Conservation (phyloP, 2,113 vertebrate genomes). For the Zosterops lateralis region DNA sequence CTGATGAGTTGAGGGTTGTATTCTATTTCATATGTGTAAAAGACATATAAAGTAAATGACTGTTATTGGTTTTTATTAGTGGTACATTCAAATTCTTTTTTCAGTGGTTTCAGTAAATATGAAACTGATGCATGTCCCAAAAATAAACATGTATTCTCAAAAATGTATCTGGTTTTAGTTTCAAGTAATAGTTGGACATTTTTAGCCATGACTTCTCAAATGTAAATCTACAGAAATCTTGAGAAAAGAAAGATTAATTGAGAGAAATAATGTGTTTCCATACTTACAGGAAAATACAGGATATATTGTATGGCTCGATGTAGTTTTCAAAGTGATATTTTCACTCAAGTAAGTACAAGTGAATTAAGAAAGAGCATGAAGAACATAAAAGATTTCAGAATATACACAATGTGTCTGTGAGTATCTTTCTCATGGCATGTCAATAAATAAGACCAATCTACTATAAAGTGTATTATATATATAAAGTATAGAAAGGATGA, state of each 20-base stretch:
- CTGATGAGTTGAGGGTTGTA: neutral
- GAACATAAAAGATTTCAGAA: neutral
- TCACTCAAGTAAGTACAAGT: neutral
- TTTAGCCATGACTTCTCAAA: neutral
- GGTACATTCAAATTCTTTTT: neutral
- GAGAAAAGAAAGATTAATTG: neutral
- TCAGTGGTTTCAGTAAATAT: neutral
- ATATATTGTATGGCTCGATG: neutral
- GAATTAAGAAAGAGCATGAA: neutral
- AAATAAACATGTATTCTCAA: neutral
- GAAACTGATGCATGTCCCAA: neutral
- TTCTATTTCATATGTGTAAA: neutral
- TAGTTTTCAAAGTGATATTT: neutral
- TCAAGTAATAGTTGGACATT: neutral
- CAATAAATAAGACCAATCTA: neutral
- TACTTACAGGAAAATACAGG: neutral
- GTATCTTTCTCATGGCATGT: neutral
- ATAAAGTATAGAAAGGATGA: neutral
- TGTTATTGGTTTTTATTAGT: neutral
- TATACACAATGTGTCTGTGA: neutral
- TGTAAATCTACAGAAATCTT: neutral
- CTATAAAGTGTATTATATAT: neutral
- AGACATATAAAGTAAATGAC: neutral
- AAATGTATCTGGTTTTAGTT: neutral
- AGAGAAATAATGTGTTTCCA: neutral